Conservation (phyloP, 1,140 invertebrate species). For the Copidosoma floridanum region DNA sequence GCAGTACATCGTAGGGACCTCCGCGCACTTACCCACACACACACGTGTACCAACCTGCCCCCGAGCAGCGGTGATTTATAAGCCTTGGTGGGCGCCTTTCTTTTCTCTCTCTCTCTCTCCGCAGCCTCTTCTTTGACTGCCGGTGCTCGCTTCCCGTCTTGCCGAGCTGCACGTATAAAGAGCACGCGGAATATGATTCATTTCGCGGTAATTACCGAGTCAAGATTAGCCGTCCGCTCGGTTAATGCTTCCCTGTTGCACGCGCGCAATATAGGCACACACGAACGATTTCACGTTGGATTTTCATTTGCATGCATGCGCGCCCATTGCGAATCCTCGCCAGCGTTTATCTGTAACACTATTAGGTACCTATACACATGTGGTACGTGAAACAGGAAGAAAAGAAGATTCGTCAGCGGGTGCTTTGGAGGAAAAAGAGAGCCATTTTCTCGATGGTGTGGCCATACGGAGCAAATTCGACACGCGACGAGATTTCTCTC, state of each 20-base stretch:
- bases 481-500: neutral
- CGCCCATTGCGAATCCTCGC: too few relatives aligned
- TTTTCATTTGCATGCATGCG: too few relatives aligned
- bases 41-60: too few relatives aligned
- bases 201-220: conserved; percentile 45
- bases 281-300: neutral
- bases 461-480: conserved; percentile 2
- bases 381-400: too few relatives aligned
- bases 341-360: too few relatives aligned
- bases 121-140: neutral
- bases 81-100: conserved; percentile 21
- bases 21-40: neutral
- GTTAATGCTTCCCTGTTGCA: too few relatives aligned
- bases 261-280: conserved; percentile 1
- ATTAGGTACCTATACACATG: too few relatives aligned
- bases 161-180: too few relatives aligned
- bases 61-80: conserved; percentile 31
- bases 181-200: conserved; percentile 45
- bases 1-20: neutral
- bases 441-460: neutral
- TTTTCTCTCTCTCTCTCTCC: neutral
- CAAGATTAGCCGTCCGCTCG: conserved; percentile 38
- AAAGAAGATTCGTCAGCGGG: too few relatives aligned
- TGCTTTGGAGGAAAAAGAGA: too few relatives aligned
- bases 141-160: neutral